Conservation (phyloP, 2,797 vertebrate species). For the Sparidentex hasta region DNA sequence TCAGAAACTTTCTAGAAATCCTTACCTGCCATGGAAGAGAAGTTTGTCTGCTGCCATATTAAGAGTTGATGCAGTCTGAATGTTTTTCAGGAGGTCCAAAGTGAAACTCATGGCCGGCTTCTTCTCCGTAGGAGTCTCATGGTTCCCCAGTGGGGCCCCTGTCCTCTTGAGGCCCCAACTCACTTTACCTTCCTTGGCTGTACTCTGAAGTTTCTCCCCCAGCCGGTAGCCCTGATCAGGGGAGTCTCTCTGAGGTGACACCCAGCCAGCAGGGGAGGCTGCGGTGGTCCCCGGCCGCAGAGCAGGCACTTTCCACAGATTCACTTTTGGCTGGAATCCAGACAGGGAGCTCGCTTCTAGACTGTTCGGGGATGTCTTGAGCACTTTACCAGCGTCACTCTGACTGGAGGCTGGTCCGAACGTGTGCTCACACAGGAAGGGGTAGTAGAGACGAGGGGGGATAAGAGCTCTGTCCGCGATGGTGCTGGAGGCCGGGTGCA, state of each 20-base stretch:
- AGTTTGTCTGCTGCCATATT: constrained; percentile 79
- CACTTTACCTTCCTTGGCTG: constrained; percentile 73
- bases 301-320: constrained; percentile 89
- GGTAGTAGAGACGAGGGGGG: constrained; percentile 93
- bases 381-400: constrained; percentile 79
- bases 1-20: neutral
- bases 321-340: constrained; percentile 82
- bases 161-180: constrained; percentile 81
- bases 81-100: constrained; percentile 82
- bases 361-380: constrained; percentile 68
- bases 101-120: constrained; percentile 78
- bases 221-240: constrained; percentile 68
- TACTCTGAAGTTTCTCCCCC: constrained; percentile 71
- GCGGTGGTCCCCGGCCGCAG: constrained; percentile 78
- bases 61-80: constrained; percentile 74
- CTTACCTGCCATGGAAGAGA: constrained; percentile 87
- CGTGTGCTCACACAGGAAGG: constrained; percentile 92
- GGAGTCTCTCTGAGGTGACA: constrained; percentile 74
- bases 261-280: constrained; percentile 72
- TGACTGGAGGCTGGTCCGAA: constrained; percentile 77
- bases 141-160: constrained; percentile 70
- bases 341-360: constrained; percentile 58
- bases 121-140: constrained; percentile 82
- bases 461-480: constrained; percentile 87
- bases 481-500: constrained; percentile 82